These are phyloP conservation scores for Tympanoctomys barrerae DNA, from an alignment of 2,797 vertebrate species.

Conservation along the genomic window DNA sequence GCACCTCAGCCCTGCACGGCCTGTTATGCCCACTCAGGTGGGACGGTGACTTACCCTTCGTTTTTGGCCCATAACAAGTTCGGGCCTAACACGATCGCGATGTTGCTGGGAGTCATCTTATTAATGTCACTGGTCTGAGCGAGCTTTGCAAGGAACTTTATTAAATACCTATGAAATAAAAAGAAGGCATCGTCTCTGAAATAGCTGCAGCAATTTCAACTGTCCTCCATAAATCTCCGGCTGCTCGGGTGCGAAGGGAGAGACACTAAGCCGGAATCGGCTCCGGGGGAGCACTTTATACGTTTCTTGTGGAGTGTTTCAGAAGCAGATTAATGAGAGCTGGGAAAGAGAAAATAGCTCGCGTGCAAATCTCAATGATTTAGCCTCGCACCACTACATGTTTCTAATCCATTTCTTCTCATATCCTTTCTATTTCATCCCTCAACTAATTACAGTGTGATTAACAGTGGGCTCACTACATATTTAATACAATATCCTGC, in stretches of 20 bases:
- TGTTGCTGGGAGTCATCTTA: constrained; percentile 98
- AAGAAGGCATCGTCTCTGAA: constrained; percentile 28
- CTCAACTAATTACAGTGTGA: background rate
- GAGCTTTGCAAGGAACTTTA: constrained; percentile 97
- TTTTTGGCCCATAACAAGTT: constrained; percentile 97
- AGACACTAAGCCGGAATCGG: background rate
- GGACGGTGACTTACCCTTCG: constrained; percentile 93
- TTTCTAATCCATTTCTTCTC: constrained; percentile 17
- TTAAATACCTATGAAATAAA: constrained; percentile 93
- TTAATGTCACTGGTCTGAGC: constrained; percentile 96
- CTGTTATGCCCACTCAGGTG: background rate
- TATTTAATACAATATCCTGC: background rate
- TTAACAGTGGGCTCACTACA: background rate
- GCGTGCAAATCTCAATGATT: background rate
- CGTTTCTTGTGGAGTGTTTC: background rate
- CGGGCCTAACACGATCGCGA: constrained; percentile 97
- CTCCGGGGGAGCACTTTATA: background rate
- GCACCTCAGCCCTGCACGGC: background rate
- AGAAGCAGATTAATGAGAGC: background rate
- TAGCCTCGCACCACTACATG: background rate
- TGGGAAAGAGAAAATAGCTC: background rate
- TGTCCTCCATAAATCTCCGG: background rate
- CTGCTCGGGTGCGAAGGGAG: background rate
- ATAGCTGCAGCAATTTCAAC: background rate
- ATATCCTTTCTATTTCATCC: background rate